Evolutionary conservation across 1,140 invertebrate species (phyloP), one percentile per base, ranked within the genome.

Genomic region (Diabrotica virgifera): DNA sequence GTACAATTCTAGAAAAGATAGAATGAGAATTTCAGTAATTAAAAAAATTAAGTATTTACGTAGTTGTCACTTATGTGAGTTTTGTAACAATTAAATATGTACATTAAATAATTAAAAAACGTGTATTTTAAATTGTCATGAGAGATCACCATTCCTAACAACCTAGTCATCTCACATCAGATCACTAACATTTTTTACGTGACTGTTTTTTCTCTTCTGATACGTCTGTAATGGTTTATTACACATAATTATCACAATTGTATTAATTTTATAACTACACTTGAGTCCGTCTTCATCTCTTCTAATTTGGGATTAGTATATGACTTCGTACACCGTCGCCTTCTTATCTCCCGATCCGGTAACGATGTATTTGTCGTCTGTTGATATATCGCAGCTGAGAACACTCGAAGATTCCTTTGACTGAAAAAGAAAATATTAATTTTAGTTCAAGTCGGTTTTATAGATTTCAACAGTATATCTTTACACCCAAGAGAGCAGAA

Each of bases 311-410:
- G 24, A 24, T 83, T 85, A 95, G 82, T 97, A 98, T 78, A 97
- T 94, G 72, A 98, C 96, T 88, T 99, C 96, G 81, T 99, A 99
- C 62, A 99, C 90, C 64, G 96, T 98, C 64, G 96, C 97, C 81
- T 98, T 99, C 82, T 98, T 99, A 81, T 99, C 97, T 58, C 97
- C 97, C 9, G 96, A 98, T 63, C 97, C 97, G 54, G 97, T 99
- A 63, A 99, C 95, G 76, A 99, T 98, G 81, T 95, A 98, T 80
- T 97, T 97, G 83, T 99, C 96, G 81, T 99, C 97, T 46, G 92
- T 88, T 67, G 96, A 98, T 80, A 99, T 98, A 86, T 99, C 97
- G 86, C 97, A 99, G 82, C 95, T 97, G 67, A 99, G 85, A 71
- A 99, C 97, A 72, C 96, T 98, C 71, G 96, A 97, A 53, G 94